phyloP scores from a whole-genome alignment of 1,140 invertebrate genomes.

The Drosophila funebris region DNA sequence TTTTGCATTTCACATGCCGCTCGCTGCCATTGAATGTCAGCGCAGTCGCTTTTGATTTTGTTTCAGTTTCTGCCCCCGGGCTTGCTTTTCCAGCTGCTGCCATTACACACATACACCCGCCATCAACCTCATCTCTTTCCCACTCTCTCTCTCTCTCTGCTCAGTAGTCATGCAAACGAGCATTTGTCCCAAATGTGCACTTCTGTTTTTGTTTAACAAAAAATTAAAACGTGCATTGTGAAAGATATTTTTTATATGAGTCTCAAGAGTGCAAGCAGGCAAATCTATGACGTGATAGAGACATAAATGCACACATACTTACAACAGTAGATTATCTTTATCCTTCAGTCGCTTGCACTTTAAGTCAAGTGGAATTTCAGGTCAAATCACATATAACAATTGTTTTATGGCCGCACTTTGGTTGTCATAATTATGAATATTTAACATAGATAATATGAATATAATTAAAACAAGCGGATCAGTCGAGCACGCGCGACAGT shows the following conservation, averaged over 20 bases:
- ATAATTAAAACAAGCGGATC: too few species aligned
- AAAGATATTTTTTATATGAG: constrained; percentile 56
- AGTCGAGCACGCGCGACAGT: too few species aligned
- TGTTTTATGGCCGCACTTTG: not conserved
- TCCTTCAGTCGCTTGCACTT: not conserved
- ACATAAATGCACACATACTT: not conserved
- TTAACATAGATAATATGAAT: too few species aligned
- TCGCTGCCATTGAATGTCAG: constrained; percentile 53
- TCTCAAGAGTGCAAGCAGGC: constrained; percentile 37
- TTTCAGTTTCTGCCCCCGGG: constrained; percentile 36
- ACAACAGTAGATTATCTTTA: not conserved
- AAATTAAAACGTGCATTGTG: constrained; percentile 37
- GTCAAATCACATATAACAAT: not conserved
- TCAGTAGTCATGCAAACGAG: constrained; percentile 13
- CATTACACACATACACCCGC: not conserved
- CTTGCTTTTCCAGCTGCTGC: constrained; percentile 4
- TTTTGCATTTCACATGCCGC: constrained; percentile 60
- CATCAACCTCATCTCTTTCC: not conserved
- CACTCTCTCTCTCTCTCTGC: constrained; percentile 26
- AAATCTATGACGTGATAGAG: constrained; percentile 11
- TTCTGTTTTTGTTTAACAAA: constrained; percentile 16
- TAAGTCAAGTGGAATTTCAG: not conserved
- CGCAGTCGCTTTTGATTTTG: constrained; percentile 54
- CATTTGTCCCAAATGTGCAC: constrained; percentile 70
- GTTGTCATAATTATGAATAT: too few species aligned